A percentile compares a stretch with the other conserved stretches of the same genome.
Evolutionary conservation across 2,113 vertebrate genomes (phyloP).

Genomic region (Ascaphus truei): DNA sequence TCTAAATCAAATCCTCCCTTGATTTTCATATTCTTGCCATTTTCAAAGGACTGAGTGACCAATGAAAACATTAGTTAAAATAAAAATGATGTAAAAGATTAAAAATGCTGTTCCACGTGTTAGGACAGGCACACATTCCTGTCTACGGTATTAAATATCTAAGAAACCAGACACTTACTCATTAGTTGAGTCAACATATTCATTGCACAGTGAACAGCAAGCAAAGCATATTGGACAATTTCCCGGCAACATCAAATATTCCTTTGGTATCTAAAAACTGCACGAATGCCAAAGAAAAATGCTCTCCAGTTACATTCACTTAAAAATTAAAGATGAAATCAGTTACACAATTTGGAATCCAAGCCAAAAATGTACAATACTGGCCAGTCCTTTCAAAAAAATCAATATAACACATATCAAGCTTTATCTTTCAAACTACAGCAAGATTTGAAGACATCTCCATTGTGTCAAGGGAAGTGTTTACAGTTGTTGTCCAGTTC

Average conservation of each 20-base stretch:
- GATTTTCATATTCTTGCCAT: neutral
- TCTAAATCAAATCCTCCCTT: neutral
- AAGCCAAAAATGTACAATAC: conserved; percentile 24
- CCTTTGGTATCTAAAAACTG: conserved; percentile 33
- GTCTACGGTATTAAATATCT: conserved; percentile 22
- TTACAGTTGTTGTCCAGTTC: conserved; percentile 18
- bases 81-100: neutral
- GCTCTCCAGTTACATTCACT: conserved; percentile 28
- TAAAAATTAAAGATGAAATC: conserved; percentile 36
- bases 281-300: conserved; percentile 29
- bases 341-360: conserved; percentile 18
- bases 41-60: neutral
- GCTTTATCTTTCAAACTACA: conserved; percentile 1
- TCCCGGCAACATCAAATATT: conserved; percentile 37
- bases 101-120: neutral
- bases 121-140: conserved; percentile 21
- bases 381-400: neutral
- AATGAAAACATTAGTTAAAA: neutral
- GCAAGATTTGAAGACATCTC: conserved; percentile 12
- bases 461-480: conserved; percentile 21
- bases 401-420: conserved; percentile 21
- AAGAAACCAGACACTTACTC: conserved; percentile 35
- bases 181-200: conserved; percentile 37
- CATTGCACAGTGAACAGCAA: conserved; percentile 26
- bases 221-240: conserved; percentile 32